Evolutionary conservation across 2,797 vertebrate species (phyloP), one percentile per base, ranked within the genome.

Genomic region (Pseudotriccus pelzelni): DNA sequence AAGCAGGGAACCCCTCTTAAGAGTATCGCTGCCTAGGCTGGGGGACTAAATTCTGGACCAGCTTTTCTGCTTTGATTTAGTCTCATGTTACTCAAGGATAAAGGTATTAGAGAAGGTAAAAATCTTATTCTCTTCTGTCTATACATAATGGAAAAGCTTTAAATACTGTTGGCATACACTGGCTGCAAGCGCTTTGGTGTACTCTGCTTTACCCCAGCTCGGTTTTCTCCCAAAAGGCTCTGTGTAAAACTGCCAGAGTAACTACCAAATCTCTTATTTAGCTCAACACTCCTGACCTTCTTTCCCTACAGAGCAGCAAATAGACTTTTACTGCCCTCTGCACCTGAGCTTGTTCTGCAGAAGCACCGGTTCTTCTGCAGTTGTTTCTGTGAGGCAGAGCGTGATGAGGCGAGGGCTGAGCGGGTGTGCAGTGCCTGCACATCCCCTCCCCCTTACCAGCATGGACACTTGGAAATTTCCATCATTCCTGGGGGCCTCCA

Each of bases 361-460:
- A 47, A 90, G 44, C 25, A 19, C 12, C 0, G 1, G 56, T 22
- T 58, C 36, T 56, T 25, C 41, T 55, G 69, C 24, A 28, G 23
- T 9, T 34, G 58, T 6, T 72, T 49, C 73, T 56, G 64, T 25
- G 47, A 53, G 72, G 37, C 28, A 7, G 44, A 62, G 25, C 0
- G 0, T 25, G 79, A 77, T 36, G 37, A 37, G 76, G 53, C 1
- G 2, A 81, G 62, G n/a, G 37, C 55, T 44, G 37, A 49, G 59
- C 0, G 0, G 44, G 34, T 8, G 17, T 3, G 47, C 30, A n/a
- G 34, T 7, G 32, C 7, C 39, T n/a, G 28, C 30, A 37, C 20
- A 5, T 5, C 1, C 1, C 0, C 1, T 0, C 18, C 2, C 27
- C 30, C 43, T 41, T 10, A 30, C 14, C 37, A 55, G 47, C 67